A percentile compares a stretch with the other conserved stretches of the same genome.
These are phyloP conservation scores for Synanthedon vespiformis DNA, from an alignment of 2,888 invertebrate species.

Conservation along the genomic window DNA sequence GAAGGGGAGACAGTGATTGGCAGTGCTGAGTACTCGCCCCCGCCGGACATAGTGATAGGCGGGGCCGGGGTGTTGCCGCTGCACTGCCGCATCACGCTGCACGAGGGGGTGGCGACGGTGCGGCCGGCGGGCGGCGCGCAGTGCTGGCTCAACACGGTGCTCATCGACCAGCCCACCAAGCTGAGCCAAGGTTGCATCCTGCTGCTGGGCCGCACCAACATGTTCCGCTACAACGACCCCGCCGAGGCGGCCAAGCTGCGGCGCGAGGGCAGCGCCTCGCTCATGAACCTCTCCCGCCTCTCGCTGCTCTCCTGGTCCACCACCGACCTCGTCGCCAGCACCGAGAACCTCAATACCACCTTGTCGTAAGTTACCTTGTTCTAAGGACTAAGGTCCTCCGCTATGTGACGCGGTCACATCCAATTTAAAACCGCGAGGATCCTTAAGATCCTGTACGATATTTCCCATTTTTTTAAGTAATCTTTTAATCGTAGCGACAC, in stretches of 20 bases:
- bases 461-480: neutral
- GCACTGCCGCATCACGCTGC: slow-evolving; percentile 81
- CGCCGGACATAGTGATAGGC: slow-evolving; percentile 82
- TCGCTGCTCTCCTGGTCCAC: slow-evolving; percentile 87
- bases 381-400: too few species aligned
- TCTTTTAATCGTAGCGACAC: neutral
- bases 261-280: slow-evolving; percentile 78
- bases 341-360: slow-evolving; percentile 72
- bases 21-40: slow-evolving; percentile 75
- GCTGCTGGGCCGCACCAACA: slow-evolving; percentile 80
- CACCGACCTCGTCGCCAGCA: slow-evolving; percentile 81
- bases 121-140: slow-evolving; percentile 78
- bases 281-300: slow-evolving; percentile 82
- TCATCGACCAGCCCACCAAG: slow-evolving; percentile 81
- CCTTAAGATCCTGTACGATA: too few species aligned
- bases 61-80: slow-evolving; percentile 83
- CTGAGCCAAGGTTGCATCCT: slow-evolving; percentile 86
- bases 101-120: slow-evolving; percentile 79
- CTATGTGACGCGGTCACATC: too few species aligned
- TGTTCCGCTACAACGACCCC: slow-evolving; percentile 91
- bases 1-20: slow-evolving; percentile 91
- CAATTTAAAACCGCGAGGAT: too few species aligned
- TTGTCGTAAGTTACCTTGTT: slow-evolving; percentile 34
- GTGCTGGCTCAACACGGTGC: slow-evolving; percentile 86
- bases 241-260: slow-evolving; percentile 87